phyloP scores from a whole-genome alignment of 2,888 invertebrate species.

The Eupithecia subfuscata region DNA sequence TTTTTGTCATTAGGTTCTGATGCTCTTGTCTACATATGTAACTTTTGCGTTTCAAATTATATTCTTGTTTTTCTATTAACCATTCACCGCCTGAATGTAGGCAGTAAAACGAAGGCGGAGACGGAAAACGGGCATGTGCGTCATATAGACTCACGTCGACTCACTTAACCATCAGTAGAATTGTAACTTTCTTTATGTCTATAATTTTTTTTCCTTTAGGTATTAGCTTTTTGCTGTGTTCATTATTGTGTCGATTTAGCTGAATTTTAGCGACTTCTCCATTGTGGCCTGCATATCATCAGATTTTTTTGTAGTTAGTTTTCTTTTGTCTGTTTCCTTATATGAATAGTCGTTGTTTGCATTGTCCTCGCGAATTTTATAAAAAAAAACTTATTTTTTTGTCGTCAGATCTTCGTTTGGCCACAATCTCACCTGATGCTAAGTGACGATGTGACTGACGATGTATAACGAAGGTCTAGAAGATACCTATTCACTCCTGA shows the following conservation, averaged over 20 bases:
- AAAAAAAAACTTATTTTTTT: background rate
- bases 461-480: too few species aligned
- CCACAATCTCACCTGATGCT: too few species aligned
- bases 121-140: background rate
- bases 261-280: background rate
- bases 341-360: background rate
- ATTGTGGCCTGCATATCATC: background rate
- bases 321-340: background rate
- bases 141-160: background rate
- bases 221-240: background rate
- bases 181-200: background rate
- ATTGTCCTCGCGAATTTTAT: background rate
- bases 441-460: too few species aligned
- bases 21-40: background rate
- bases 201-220: too few species aligned
- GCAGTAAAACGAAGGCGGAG: background rate
- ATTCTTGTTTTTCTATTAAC: background rate
- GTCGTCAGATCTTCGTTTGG: background rate
- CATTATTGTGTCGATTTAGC: background rate
- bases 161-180: background rate
- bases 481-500: background rate
- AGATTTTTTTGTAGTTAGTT: background rate
- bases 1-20: background rate
- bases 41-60: background rate
- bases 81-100: background rate